Base-by-base conservation (phyloP, 2,888 invertebrate species). In the Protophormia terraenovae region DNA sequence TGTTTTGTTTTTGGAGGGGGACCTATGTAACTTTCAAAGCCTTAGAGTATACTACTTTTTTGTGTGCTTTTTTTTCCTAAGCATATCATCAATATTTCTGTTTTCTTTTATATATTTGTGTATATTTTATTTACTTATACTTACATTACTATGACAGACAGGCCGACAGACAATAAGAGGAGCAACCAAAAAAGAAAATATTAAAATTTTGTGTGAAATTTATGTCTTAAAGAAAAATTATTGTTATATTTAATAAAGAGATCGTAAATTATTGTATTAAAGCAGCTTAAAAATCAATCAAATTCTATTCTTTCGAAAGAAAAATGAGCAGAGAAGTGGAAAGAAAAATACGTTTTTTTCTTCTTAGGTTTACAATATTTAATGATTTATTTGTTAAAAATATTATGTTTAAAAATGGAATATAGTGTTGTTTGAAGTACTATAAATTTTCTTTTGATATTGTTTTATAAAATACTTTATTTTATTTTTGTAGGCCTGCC, bases 401-500 rank as follows among this genome's bases (percentile, higher is more conserved):
- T 41, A n/a, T 24, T 55, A 5, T 12, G 16, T 3, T 19, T 41
- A n/a, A 3, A 10, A 38, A 38, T 38, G n/a, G n/a, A n/a, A n/a
- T n/a, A n/a, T n/a, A n/a, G n/a, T n/a, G n/a, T n/a, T n/a, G n/a
- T n/a, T n/a, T n/a, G n/a, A n/a, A n/a, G n/a, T n/a, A n/a, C n/a
- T n/a, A n/a, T n/a, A n/a, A 14, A 38, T 38, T 38, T 12, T 38
- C 12, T 60, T 47, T 35, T 35, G 2, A 22, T 75, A 22, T 12
- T 45, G 27, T 72, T n/a, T 72, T 27, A 29, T n/a, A 7, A 16
- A 35, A 62, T 12, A 0, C 0, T 45, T 45, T 41, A n/a, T 75
- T 55, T 79, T 45, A 29, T 53, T 45, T 53, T 64, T 93, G 0
- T 94, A 97, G 97, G 97, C 88, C 93, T 98, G 3, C 98, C 98